These are phyloP conservation scores for Trididemnum miniatum DNA, from an alignment of 23 tunicate species.

Conservation along the genomic window DNA sequence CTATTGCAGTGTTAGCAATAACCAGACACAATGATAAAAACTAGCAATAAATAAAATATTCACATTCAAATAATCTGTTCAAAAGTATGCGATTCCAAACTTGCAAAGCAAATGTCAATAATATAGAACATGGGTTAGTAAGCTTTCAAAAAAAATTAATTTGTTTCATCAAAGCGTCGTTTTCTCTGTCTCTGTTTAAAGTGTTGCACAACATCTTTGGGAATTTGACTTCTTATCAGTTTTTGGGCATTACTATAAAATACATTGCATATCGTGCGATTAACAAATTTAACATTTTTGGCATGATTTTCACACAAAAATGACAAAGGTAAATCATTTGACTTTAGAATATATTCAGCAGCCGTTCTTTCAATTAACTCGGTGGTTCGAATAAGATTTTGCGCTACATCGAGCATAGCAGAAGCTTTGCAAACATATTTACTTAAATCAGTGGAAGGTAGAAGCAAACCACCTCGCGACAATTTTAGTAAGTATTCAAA, in stretches of 20 bases:
- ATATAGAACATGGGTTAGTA: no score
- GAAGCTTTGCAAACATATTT: not conserved
- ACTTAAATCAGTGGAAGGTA: not conserved
- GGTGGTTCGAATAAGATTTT: not conserved
- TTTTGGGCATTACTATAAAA: no score
- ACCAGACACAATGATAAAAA: no score
- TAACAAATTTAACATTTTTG: not conserved
- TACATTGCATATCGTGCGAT: not conserved
- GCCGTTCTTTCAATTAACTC: not conserved
- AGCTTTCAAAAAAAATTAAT: not conserved
- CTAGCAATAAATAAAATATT: no score
- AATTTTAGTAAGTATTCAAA: not conserved
- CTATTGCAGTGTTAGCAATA: no score
- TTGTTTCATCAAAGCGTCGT: not conserved
- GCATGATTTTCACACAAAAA: not conserved
- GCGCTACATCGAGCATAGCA: not conserved
- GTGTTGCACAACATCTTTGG: not conserved
- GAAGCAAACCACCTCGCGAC: not conserved
- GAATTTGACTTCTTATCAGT: not conserved
- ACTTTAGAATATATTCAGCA: not conserved
- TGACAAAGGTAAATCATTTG: not conserved
- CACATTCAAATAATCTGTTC: no score
- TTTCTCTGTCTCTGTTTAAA: not conserved
- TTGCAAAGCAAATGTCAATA: no score
- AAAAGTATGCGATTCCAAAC: no score